Evolutionary conservation across 2,888 invertebrate genomes (phyloP), one percentile per base, ranked within the genome.

Genomic region (Drosophila birchii): DNA sequence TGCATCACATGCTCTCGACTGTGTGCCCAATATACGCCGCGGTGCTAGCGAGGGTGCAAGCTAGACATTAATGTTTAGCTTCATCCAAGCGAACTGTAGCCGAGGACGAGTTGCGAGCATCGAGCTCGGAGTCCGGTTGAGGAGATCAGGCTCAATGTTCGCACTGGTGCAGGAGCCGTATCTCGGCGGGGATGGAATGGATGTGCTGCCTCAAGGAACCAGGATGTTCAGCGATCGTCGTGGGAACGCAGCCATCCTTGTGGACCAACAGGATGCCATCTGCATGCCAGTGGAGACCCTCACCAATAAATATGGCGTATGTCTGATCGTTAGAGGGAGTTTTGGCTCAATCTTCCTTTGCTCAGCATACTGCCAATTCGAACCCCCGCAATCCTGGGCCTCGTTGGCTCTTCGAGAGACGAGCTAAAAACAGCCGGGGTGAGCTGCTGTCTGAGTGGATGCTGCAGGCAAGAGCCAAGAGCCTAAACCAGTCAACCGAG

Each of bases 311-410:
- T 47, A 41, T 12, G 29, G 47, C 29, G 29, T 47, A 29, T 47
- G 47, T 26, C 16, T 47, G 29, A 11, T 23, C n/a, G 47, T 47
- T 23, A n/a, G 29, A 47, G 29, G 29, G n/a, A 26, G 18, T 12
- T 41, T 41, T 26, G 47, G 47, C 29, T 49, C 29, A 49, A 49
- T 49, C 47, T 18, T 18, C 5, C 29, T 49, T 49, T 43, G n/a
- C n/a, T 23, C 11, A 6, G 47, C 26, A 47, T 47, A 47, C 47
- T 47, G 29, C 29, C 41, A 41, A 11, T 18, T 41, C 5, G 43
- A 36, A 55, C 32, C 32, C 8, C 32, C 32, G 32, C 32, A 32
- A 32, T 32, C 1, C 32, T 32, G 6, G 32, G 32, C 32, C 32
- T 32, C 32, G 32, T 32, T 1, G 32, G 7, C 32, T 5, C 8